phyloP scores from a whole-genome alignment of 1,140 invertebrate species.

The Drosophila seguyi region DNA sequence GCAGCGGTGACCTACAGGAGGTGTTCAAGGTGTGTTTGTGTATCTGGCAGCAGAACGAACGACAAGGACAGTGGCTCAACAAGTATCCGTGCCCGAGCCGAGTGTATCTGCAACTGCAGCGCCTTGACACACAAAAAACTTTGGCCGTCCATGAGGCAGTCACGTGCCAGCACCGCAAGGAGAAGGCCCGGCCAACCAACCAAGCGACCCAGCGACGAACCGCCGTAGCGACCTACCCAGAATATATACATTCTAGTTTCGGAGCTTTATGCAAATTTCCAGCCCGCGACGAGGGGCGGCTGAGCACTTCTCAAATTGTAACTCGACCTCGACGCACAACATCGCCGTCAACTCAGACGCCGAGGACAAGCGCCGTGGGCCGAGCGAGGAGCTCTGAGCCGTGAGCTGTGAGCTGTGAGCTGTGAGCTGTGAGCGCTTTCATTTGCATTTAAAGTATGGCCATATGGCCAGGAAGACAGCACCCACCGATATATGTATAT shows the following conservation, averaged over 20 bases:
- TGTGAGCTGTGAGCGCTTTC: conserved; percentile 54
- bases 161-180: conserved; percentile 59
- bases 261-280: conserved; percentile 77
- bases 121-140: conserved; percentile 76
- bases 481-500: conserved; percentile 2
- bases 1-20: conserved; percentile 50
- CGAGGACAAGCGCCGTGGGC: conserved; percentile 43
- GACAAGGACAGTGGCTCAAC: conserved; percentile 72
- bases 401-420: conserved; percentile 13
- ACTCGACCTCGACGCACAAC: conserved; percentile 74
- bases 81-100: conserved; percentile 53
- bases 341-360: conserved; percentile 53
- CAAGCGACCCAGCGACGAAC: background rate
- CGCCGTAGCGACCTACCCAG: conserved; percentile 14
- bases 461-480: conserved; percentile 69
- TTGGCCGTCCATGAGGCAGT: conserved; percentile 55
- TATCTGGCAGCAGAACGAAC: conserved; percentile 27
- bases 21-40: conserved; percentile 49
- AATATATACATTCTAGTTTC: conserved; percentile 73
- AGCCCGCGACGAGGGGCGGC: conserved; percentile 13
- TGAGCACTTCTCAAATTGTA: conserved; percentile 70
- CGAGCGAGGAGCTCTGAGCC: conserved; percentile 1
- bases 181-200: conserved; percentile 74
- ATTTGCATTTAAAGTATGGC: conserved; percentile 83
- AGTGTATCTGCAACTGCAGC: conserved; percentile 53